Evolutionary conservation across 1,140 invertebrate genomes (phyloP).

Genomic region (Tetraneura akinire): DNA sequence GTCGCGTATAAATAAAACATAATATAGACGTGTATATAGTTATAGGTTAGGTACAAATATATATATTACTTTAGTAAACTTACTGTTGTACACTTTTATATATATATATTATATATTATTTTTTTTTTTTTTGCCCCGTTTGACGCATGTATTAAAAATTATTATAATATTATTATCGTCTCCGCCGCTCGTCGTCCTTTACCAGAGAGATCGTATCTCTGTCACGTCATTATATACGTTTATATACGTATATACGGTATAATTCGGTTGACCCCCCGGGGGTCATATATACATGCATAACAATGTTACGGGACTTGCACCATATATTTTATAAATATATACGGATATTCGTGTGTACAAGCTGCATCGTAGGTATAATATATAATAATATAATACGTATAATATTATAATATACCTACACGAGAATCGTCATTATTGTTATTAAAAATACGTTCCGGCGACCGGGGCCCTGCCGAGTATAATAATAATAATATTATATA

Average conservation of each 20-base stretch:
- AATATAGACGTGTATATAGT: no score
- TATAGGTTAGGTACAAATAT: no score
- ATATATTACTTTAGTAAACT: no score
- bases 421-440: constrained; percentile 13
- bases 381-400: no score
- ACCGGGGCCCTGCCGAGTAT: no score
- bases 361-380: no score
- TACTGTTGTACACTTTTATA: no score
- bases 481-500: background rate
- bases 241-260: background rate
- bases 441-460: background rate
- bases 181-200: background rate
- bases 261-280: constrained; percentile 20
- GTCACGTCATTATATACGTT: constrained; percentile 21
- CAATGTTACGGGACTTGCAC: no score
- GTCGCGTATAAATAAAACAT: no score
- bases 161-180: background rate
- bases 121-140: background rate
- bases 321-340: no score
- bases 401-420: no score
- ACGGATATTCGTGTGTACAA: no score
- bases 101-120: background rate
- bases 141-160: background rate
- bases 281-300: background rate
- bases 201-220: constrained; percentile 5